Conservation (phyloP, 2,113 vertebrate genomes). For the Channa maculata region DNA sequence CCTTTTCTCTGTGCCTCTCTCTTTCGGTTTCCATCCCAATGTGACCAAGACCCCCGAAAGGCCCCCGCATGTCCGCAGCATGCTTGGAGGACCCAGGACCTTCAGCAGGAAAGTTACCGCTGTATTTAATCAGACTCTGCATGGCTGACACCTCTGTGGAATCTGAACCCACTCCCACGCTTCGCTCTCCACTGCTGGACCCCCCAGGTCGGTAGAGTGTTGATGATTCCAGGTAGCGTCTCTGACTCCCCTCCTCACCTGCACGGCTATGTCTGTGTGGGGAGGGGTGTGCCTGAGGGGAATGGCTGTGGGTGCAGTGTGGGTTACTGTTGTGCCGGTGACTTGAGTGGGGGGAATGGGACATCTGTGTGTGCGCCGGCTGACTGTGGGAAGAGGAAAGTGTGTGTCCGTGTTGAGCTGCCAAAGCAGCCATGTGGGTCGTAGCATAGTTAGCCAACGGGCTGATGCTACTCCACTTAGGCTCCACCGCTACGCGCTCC, state of each 20-base stretch:
- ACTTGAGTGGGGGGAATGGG: conserved; percentile 66
- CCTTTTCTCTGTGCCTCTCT: conserved; percentile 45
- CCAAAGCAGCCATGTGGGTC: conserved; percentile 93
- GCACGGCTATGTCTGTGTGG: conserved; percentile 86
- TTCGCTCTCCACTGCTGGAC: conserved; percentile 37
- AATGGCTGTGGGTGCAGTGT: conserved; percentile 64
- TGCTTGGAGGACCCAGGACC: conserved; percentile 80
- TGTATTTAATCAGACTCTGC: conserved; percentile 98
- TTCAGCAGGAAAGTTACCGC: conserved; percentile 93
- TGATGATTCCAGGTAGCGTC: conserved; percentile 87
- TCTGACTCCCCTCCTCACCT: conserved; percentile 90
- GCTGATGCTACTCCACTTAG: conserved; percentile 94
- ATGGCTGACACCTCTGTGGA: conserved; percentile 91
- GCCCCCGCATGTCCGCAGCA: conserved; percentile 85
- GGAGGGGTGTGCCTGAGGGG: conserved; percentile 70
- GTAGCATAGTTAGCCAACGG: conserved; percentile 90
- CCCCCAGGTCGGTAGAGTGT: conserved; percentile 79
- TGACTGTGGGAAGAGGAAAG: conserved; percentile 67
- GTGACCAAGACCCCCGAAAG: conserved; percentile 92
- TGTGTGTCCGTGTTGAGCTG: conserved; percentile 90
- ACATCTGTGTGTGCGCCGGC: conserved; percentile 46
- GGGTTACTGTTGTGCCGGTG: conserved; percentile 54
- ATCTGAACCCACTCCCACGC: conserved; percentile 57
- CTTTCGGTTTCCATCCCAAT: conserved; percentile 83
- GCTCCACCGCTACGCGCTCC: conserved; percentile 83